A percentile compares a stretch with the other conserved stretches of the same genome.
Evolutionary conservation across 37 sponge, comb jelly and placozoan species (phyloP).

Genomic region (Geodia barretti): DNA sequence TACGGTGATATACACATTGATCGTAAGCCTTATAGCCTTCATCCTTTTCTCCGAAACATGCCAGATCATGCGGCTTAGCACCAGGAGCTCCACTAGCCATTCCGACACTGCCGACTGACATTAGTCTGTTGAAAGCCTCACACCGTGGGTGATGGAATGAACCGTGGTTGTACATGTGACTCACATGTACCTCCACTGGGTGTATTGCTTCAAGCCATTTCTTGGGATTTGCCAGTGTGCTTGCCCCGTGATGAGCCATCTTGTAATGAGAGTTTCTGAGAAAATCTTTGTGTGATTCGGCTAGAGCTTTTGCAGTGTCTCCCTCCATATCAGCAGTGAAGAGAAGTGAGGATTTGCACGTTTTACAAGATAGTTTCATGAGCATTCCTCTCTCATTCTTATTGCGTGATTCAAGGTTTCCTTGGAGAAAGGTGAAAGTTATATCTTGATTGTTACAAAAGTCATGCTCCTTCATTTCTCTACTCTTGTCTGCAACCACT

Average conservation of each 20-base stretch:
- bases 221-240: neutral
- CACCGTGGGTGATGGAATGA: constrained; percentile 18
- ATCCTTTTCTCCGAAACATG: neutral
- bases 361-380: neutral
- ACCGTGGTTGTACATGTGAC: neutral
- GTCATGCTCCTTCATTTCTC: neutral
- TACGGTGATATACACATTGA: neutral
- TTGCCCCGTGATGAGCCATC: constrained; percentile 36
- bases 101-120: neutral
- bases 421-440: constrained; percentile 15
- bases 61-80: neutral
- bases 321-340: constrained; percentile 28
- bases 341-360: neutral
- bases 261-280: constrained; percentile 9
- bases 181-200: constrained; percentile 8
- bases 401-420: constrained; percentile 3
- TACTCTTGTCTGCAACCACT: constrained; percentile 9
- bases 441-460: constrained; percentile 18
- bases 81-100: neutral
- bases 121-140: neutral
- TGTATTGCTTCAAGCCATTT: neutral
- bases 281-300: neutral
- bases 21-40: neutral
- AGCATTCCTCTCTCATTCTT: neutral
- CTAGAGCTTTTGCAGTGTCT: neutral